Evolutionary conservation across 1,140 invertebrate species (phyloP).

Genomic region (Panonychus citri): DNA sequence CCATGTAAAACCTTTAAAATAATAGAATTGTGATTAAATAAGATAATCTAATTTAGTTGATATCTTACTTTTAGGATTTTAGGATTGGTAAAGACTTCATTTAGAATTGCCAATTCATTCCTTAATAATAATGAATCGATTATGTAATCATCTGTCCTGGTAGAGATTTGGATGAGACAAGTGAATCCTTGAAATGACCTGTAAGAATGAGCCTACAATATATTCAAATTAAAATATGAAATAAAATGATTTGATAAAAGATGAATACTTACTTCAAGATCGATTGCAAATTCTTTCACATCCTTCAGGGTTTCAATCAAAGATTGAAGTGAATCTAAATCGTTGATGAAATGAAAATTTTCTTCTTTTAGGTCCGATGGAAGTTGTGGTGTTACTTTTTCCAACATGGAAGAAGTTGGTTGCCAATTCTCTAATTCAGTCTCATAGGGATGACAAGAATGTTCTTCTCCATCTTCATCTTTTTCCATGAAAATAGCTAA

Average conservation of each 20-base stretch:
- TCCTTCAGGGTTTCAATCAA: conserved; percentile 30
- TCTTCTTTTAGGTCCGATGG: neutral
- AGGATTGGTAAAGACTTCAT: conserved; percentile 75
- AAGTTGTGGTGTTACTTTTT: conserved; percentile 4
- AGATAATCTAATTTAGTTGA: neutral
- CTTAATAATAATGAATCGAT: conserved; percentile 65
- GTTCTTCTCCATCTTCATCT: conserved; percentile 30
- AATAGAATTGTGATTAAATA: neutral
- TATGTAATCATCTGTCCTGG: conserved; percentile 58
- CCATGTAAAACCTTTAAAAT: conserved; percentile 61
- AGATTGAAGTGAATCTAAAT: no score
- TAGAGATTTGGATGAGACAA: conserved; percentile 64
- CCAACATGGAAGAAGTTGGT: conserved; percentile 15
- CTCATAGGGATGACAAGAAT: conserved; percentile 66
- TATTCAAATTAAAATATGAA: conserved; percentile 27
- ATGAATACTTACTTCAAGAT: conserved; percentile 40
- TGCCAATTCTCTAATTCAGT: conserved; percentile 42
- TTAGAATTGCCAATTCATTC: conserved; percentile 55
- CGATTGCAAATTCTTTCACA: conserved; percentile 50
- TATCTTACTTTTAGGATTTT: conserved; percentile 55
- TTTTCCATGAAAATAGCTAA: conserved; percentile 42
- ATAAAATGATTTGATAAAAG: conserved; percentile 2
- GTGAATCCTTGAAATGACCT: conserved; percentile 51
- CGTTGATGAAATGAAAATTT: no score
- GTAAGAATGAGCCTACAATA: conserved; percentile 37